Percentiles rank a stretch among this genome's conserved stretches.
phyloP scores from a whole-genome alignment of 2,888 invertebrate genomes.

The Neoscelio sp. region DNA sequence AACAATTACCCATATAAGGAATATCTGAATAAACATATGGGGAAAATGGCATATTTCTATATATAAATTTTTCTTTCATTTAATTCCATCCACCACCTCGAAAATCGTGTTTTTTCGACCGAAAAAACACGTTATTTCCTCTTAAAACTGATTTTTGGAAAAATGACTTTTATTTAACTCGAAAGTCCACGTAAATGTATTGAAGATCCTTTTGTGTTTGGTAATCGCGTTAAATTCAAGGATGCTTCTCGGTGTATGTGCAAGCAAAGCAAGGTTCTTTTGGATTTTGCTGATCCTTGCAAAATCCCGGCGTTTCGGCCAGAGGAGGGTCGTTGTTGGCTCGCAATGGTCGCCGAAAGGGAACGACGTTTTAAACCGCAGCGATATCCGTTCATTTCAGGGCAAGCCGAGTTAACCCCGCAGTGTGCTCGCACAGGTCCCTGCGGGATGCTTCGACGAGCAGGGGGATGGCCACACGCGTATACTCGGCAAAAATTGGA shows the following conservation, averaged over 20 bases:
- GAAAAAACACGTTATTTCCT: background rate
- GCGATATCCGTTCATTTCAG: conserved; percentile 80
- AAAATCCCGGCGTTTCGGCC: conserved; percentile 76
- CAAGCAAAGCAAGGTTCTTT: conserved; percentile 68
- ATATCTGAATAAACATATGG: no score
- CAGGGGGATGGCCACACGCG: conserved; percentile 68
- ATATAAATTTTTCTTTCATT: no score
- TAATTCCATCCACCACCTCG: no score
- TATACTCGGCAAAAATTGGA: conserved; percentile 66
- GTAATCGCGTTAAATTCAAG: conserved; percentile 59
- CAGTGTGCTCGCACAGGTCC: conserved; percentile 65
- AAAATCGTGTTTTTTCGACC: no score
- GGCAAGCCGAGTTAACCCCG: conserved; percentile 66
- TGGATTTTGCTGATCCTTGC: conserved; percentile 81
- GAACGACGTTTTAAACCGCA: conserved; percentile 82
- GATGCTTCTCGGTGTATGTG: conserved; percentile 64
- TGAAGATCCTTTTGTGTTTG: conserved; percentile 58
- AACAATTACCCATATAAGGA: no score
- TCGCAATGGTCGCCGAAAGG: conserved; percentile 73
- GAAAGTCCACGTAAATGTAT: conserved; percentile 19
- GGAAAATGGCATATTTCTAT: no score
- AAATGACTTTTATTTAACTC: conserved; percentile 37
- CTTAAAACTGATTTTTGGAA: background rate
- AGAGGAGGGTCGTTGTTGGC: conserved; percentile 72
- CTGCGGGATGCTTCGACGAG: conserved; percentile 73